A percentile compares a stretch with the other conserved stretches of the same genome.
These are phyloP conservation scores for Rhynchophorus ferrugineus DNA, from an alignment of 1,140 invertebrate genomes.

Conservation along the genomic window DNA sequence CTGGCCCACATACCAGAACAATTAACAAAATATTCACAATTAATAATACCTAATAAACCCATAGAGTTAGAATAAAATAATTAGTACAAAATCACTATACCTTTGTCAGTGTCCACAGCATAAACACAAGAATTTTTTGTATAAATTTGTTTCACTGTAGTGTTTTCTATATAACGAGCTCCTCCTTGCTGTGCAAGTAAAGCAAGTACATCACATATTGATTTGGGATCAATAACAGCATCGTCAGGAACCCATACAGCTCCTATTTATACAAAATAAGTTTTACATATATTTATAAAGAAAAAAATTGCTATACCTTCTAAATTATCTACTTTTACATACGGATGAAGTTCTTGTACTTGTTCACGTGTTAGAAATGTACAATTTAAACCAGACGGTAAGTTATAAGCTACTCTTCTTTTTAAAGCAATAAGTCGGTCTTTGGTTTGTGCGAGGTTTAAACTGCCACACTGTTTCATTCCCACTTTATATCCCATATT, in stretches of 20 bases:
- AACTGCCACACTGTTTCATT: slow-evolving; percentile 59
- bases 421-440: slow-evolving; percentile 60
- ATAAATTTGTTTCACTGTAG: slow-evolving; percentile 49
- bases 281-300: background rate
- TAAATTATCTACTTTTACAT: slow-evolving; percentile 58
- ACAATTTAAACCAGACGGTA: slow-evolving; percentile 49
- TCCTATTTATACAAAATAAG: slow-evolving; percentile 31
- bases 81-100: slow-evolving; percentile 1
- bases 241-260: slow-evolving; percentile 70
- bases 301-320: slow-evolving; percentile 40
- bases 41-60: slow-evolving; percentile 41
- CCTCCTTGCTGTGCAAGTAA: slow-evolving; percentile 53
- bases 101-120: slow-evolving; percentile 52
- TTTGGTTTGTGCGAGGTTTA: slow-evolving; percentile 64
- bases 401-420: slow-evolving; percentile 52
- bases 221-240: slow-evolving; percentile 57
- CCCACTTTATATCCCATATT: slow-evolving; percentile 55
- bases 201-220: slow-evolving; percentile 53
- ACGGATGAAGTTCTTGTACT: slow-evolving; percentile 50
- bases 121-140: slow-evolving; percentile 53
- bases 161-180: slow-evolving; percentile 54
- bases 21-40: slow-evolving; percentile 68
- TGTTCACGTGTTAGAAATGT: slow-evolving; percentile 43
- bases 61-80: background rate
- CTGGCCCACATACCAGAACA: slow-evolving; percentile 68